Evolutionary conservation across 2,113 vertebrate genomes (phyloP), one percentile per base, ranked within the genome.

Genomic region (Oenanthe oenanthe): DNA sequence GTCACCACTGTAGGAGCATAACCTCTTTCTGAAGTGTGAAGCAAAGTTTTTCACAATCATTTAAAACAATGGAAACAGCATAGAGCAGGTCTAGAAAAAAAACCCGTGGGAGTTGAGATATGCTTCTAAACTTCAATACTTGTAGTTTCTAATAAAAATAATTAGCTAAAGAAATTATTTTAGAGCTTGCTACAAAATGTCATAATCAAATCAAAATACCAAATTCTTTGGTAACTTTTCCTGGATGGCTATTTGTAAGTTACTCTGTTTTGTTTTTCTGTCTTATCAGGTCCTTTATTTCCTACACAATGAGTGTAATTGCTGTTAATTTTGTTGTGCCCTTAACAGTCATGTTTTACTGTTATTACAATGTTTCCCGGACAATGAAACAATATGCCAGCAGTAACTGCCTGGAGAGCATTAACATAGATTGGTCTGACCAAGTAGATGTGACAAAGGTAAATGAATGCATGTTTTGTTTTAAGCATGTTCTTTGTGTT

Each of bases 251-350:
- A 66, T 89, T 94, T 96, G 66, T 92, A 95, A 97, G 63, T 96
- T 85, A 36, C 85, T 92, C 16, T 96, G 62, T 95, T 96, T 95
- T 96, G 70, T 96, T 95, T 95, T 94, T 95, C 96, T 97, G 74
- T 88, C 93, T 96, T 97, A 93, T 79, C 98, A 99, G 99, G 89
- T 99, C 98, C 76, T 99, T 99, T 96, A 96, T 99, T 96, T 99
- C 99, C 85, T 99, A 98, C 97, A 99, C 99, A 6, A 98, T 99
- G 99, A 98, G 98, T n/a, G 99, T 99, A 92, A 98, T 99, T 81
- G 96, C 60, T 29, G 97, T 99, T 81, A 99, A 99, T 97, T 99
- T 99, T 94, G 92, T 99, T 56, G 80, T 99, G 86, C 99, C 99
- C n/a, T 97, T 99, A 77, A 97, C 94, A 18, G 98, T 98, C 97